A percentile compares a stretch with the other conserved stretches of the same genome.
Evolutionary conservation across 2,113 vertebrate genomes (phyloP).

Genomic region (Oxyruncus cristatus): DNA sequence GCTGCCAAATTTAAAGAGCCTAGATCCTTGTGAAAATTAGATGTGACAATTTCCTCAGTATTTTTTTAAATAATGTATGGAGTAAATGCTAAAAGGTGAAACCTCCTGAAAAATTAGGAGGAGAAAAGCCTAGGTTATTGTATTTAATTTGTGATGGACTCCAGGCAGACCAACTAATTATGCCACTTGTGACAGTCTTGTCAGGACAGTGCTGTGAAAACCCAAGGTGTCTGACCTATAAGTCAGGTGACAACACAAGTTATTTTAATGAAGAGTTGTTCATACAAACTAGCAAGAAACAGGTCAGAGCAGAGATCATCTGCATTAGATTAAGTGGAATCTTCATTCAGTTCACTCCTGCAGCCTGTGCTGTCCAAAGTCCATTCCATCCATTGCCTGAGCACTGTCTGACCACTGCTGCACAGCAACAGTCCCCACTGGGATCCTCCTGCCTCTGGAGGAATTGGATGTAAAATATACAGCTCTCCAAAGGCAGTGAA

Average conservation of each 20-base stretch:
- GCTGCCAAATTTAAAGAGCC: background rate
- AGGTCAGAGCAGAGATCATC: background rate
- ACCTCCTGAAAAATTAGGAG: background rate
- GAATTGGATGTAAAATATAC: background rate
- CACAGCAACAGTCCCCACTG: background rate
- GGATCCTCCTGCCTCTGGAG: background rate
- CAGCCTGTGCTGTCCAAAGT: background rate
- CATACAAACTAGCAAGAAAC: background rate
- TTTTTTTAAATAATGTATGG: background rate
- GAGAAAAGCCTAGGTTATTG: background rate
- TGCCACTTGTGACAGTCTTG: background rate
- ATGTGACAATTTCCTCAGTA: background rate
- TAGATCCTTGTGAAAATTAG: background rate
- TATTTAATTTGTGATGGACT: background rate
- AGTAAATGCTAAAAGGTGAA: slow-evolving; percentile 1
- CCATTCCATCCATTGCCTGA: background rate
- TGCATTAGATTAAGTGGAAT: background rate
- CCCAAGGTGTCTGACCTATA: background rate
- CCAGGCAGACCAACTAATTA: background rate
- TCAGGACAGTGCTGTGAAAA: background rate
- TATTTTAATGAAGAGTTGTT: background rate
- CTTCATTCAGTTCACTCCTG: background rate
- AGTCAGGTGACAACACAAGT: background rate
- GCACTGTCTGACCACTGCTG: background rate
- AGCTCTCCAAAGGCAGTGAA: background rate